These are phyloP conservation scores for Rhinatrema bivittatum DNA, from an alignment of 2,797 vertebrate species.

Conservation along the genomic window DNA sequence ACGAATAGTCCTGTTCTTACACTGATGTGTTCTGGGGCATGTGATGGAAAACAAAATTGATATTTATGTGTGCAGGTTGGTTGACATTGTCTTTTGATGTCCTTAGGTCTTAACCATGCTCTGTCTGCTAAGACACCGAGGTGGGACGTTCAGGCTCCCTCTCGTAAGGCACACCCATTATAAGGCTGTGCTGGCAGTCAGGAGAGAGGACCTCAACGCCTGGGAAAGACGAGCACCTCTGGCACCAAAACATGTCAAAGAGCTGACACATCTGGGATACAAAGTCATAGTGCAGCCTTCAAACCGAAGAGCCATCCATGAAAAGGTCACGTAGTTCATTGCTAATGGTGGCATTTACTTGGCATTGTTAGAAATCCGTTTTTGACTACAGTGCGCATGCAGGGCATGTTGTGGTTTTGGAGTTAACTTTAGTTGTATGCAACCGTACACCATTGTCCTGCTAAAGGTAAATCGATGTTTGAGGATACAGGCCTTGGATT, in stretches of 20 bases:
- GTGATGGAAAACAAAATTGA: conserved; percentile 38
- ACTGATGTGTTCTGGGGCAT: conserved; percentile 49
- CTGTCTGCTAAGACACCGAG: conserved; percentile 45
- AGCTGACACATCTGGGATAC: conserved; percentile 80
- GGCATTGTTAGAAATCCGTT: too few relatives aligned
- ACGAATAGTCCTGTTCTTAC: too few relatives aligned
- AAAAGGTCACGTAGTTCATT: too few relatives aligned
- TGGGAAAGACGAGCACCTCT: conserved; percentile 94
- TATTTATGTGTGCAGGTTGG: background rate
- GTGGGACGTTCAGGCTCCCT: conserved; percentile 26
- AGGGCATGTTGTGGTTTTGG: too few relatives aligned
- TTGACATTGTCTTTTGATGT: conserved; percentile 16
- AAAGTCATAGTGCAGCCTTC: conserved; percentile 92
- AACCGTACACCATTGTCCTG: too few relatives aligned
- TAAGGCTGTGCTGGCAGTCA: conserved; percentile 73
- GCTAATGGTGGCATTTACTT: too few relatives aligned
- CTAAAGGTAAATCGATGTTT: too few relatives aligned
- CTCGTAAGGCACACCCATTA: conserved; percentile 50
- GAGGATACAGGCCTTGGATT: too few relatives aligned
- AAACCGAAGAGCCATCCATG: conserved; percentile 88
- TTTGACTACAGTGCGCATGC: too few relatives aligned
- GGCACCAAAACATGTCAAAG: conserved; percentile 82
- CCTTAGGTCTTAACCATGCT: conserved; percentile 69
- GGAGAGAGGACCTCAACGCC: conserved; percentile 84
- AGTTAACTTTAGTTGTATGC: too few relatives aligned